Conservation (phyloP, 2,113 vertebrate species). For the Gavialis gangeticus region DNA sequence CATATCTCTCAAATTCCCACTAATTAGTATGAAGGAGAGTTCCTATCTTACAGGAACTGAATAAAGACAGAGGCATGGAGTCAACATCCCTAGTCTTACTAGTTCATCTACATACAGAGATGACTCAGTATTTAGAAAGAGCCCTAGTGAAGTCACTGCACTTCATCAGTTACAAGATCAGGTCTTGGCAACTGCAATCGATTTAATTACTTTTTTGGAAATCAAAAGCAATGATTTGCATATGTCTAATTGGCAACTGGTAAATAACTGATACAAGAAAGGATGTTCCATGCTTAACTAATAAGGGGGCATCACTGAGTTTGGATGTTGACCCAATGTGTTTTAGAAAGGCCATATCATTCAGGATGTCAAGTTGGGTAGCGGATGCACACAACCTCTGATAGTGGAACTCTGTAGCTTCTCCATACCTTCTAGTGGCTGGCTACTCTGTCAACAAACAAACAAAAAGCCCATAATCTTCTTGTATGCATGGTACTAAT, state of each 20-base stretch:
- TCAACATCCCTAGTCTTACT: neutral
- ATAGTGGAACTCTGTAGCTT: neutral
- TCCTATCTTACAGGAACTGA: neutral
- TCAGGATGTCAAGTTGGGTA: neutral
- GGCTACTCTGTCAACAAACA: neutral
- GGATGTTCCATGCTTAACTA: neutral
- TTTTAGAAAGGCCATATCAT: neutral
- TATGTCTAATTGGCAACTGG: neutral
- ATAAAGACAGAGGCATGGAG: neutral
- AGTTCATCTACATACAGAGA: neutral
- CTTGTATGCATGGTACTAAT: neutral
- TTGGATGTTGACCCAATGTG: neutral
- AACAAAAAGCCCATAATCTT: neutral
- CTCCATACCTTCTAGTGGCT: neutral
- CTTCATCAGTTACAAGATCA: neutral
- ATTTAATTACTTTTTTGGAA: neutral
- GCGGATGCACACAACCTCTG: neutral
- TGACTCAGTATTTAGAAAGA: neutral
- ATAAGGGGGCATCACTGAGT: neutral
- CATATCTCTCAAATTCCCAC: neutral
- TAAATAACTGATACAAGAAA: neutral
- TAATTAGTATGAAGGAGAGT: neutral
- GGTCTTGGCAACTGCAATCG: neutral
- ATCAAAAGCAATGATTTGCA: neutral
- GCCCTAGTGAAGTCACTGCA: neutral